phyloP scores from a whole-genome alignment of 2,797 vertebrate species.

The Xenops minutus region DNA sequence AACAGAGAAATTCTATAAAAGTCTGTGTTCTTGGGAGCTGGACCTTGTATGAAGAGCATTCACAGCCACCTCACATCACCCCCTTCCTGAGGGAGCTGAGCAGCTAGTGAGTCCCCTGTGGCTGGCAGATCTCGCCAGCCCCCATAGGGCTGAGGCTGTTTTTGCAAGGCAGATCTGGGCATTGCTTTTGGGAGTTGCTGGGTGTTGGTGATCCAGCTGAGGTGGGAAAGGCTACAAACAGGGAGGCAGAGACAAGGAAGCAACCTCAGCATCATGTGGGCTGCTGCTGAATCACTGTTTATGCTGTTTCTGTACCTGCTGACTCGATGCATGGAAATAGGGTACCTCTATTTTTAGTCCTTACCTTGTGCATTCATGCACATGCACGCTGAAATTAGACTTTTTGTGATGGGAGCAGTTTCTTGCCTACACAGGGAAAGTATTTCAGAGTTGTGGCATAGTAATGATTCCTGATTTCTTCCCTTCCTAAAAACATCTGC shows the following conservation, averaged over 20 bases:
- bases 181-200: background rate
- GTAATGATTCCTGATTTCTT: background rate
- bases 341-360: conserved; percentile 51
- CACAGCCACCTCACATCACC: background rate
- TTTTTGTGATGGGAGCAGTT: background rate
- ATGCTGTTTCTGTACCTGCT: conserved; percentile 43
- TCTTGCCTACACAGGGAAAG: background rate
- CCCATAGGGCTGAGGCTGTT: rapidly evolving
- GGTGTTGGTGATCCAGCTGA: background rate
- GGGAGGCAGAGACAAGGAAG: background rate
- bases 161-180: background rate
- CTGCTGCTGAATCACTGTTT: conserved; percentile 62
- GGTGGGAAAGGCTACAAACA: background rate
- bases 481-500: background rate
- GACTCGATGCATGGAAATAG: conserved; percentile 33
- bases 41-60: background rate
- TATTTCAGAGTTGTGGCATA: background rate
- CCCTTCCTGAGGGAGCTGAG: background rate
- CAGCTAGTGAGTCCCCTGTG: background rate
- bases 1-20: background rate
- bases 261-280: background rate
- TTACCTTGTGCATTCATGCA: conserved; percentile 53
- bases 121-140: background rate
- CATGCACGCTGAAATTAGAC: background rate
- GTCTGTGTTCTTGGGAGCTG: background rate